These are phyloP conservation scores for Pteromalus puparum DNA, from an alignment of 1,140 invertebrate species.

Conservation along the genomic window DNA sequence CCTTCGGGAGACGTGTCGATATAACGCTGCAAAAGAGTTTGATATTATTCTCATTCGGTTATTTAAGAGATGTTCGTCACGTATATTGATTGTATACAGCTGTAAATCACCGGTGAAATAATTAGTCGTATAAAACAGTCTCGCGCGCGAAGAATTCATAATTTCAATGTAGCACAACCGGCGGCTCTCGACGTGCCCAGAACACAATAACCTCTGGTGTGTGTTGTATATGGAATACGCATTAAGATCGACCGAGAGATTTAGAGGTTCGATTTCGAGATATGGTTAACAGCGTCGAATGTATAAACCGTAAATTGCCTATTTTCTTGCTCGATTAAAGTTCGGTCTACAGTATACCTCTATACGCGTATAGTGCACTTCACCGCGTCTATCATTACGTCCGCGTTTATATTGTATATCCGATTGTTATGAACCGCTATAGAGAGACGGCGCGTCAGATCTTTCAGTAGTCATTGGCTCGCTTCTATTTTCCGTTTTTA, in stretches of 20 bases:
- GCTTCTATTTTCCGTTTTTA: neutral
- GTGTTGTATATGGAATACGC: neutral
- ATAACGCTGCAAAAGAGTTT: too few relatives aligned
- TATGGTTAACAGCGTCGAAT: neutral
- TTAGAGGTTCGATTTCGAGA: constrained; percentile 3
- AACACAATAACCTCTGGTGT: neutral
- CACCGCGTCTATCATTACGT: neutral
- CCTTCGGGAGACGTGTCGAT: too few relatives aligned
- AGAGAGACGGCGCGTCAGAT: neutral
- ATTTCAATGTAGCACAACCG: neutral
- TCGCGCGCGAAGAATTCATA: neutral
- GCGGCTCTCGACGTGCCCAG: neutral
- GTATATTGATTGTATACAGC: neutral
- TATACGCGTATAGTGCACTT: neutral
- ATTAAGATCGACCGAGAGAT: constrained; percentile 25
- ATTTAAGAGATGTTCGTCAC: neutral
- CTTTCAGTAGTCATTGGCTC: neutral
- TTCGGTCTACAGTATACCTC: neutral
- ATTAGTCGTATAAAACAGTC: neutral
- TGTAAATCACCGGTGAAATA: neutral
- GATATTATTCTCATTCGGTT: too few relatives aligned
- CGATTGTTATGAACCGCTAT: neutral
- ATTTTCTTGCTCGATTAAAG: constrained; percentile 10
- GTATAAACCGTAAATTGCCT: constrained; percentile 9
- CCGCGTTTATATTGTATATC: neutral